Evolutionary conservation across 2,797 vertebrate genomes (phyloP), one percentile per base, ranked within the genome.

Genomic region (Coluber constrictor): DNA sequence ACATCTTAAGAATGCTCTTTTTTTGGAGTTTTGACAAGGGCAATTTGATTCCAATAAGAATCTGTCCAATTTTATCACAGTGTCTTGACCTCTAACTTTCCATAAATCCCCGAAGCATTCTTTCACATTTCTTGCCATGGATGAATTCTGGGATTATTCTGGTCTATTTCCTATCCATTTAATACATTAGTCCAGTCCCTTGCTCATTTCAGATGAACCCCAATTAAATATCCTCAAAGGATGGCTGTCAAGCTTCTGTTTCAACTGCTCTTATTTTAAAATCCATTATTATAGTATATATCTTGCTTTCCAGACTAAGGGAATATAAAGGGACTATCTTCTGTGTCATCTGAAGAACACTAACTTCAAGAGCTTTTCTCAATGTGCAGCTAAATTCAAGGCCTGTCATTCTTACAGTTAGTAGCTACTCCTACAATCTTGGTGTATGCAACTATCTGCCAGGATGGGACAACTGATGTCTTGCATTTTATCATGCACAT

Each of bases 61-160:
- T 94, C 94, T 57, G 94, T 92, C 94, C 88, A 93, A 94, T 94
- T 96, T 92, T 1, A 0, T 94, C 94, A 93, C 92, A 94, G 95
- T 96, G 95, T 88, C 95, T 94, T 96, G 95, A 94, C 94, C 91
- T 93, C 88, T 87, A 93, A 56, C 83, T 95, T 93, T 86, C 47
- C 79, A 88, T 92, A 25, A 87, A 20, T 94, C 91, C 61, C 87
- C 94, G 83, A 93, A 92, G 43, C 91, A 95, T 86, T 83, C 47
- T 0, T 55, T 93, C 92, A 90, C 94, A n/a, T 57, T 57, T 90
- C 54, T 32, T 66, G 16, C 12, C 0, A 0, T 88, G 95, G 93
- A 95, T 93, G 51, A 1, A 83, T 95, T 95, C 92, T 95, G 96
- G 2, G 59, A 95, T 91, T 93, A 92, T 51, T 43, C 18, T 0